Conservation (phyloP, 2,113 vertebrate genomes). For the Mormoops blainvillei region DNA sequence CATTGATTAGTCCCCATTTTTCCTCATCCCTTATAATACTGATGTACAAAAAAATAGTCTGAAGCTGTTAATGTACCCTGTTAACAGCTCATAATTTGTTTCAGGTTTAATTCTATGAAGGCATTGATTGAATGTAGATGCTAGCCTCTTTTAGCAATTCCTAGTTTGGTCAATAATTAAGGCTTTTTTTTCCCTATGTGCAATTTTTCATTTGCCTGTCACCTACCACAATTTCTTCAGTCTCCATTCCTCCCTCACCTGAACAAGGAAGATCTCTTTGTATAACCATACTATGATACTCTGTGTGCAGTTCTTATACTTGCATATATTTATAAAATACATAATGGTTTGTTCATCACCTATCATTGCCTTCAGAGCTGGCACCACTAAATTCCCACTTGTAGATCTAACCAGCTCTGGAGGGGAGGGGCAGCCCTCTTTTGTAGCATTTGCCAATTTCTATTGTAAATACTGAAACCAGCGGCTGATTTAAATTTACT, state of each 20-base stretch:
- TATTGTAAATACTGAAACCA: neutral
- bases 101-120: slow-evolving; percentile 9
- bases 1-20: neutral
- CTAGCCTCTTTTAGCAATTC: neutral
- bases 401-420: neutral
- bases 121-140: neutral
- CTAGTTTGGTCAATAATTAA: neutral
- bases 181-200: neutral
- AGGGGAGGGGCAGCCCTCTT: neutral
- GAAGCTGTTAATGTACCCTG: neutral
- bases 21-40: neutral
- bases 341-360: neutral
- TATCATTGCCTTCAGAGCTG: neutral
- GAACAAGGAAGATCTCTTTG: neutral
- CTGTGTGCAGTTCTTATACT: neutral
- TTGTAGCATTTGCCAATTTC: neutral
- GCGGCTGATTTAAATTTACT: neutral
- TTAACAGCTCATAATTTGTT: slow-evolving; percentile 12
- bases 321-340: neutral
- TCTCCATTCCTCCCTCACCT: neutral
- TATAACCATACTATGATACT: neutral
- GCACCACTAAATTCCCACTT: neutral
- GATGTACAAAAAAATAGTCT: neutral
- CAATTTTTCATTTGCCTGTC: neutral
- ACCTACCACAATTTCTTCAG: neutral